These are phyloP conservation scores for Albula glossodonta DNA, from an alignment of 2,113 vertebrate genomes.

Conservation along the genomic window DNA sequence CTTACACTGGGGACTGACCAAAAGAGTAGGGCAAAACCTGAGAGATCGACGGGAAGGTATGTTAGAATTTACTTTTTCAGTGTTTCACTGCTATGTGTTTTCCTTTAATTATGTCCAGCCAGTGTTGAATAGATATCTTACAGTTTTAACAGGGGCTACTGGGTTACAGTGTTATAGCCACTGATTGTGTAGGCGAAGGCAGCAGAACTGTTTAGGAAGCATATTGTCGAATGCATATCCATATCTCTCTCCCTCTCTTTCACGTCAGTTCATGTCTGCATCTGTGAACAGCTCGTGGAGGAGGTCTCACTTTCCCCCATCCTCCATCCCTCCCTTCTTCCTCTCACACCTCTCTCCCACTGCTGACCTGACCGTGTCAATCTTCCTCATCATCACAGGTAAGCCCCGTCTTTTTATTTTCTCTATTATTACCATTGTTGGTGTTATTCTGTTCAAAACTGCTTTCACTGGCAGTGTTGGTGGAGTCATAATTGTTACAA, in stretches of 20 bases:
- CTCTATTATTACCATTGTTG: not conserved
- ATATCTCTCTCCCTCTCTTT: not conserved
- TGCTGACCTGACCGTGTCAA: conserved; percentile 43
- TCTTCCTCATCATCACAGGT: conserved; percentile 50
- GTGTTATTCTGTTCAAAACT: too few species aligned
- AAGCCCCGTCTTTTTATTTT: not conserved
- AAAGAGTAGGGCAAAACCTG: not conserved
- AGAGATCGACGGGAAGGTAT: conserved; percentile 8
- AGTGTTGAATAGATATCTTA: too few species aligned
- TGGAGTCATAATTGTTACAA: too few species aligned
- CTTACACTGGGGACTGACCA: not conserved
- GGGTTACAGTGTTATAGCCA: too few species aligned
- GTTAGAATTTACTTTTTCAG: not conserved
- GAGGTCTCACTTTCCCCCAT: conserved; percentile 28
- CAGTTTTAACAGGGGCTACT: too few species aligned
- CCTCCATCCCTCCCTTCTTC: conserved; percentile 40
- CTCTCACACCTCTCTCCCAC: conserved; percentile 45
- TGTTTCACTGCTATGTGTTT: not conserved
- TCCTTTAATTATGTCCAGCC: not conserved
- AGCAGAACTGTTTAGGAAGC: not conserved
- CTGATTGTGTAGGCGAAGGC: not conserved
- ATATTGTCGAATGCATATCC: not conserved
- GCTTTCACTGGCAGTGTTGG: too few species aligned
- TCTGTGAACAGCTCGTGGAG: conserved; percentile 27
- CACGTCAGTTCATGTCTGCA: conserved; percentile 32